Evolutionary conservation across 2,888 invertebrate species (phyloP), one percentile per base, ranked within the genome.

Genomic region (Branchipolynoe longqiensis): DNA sequence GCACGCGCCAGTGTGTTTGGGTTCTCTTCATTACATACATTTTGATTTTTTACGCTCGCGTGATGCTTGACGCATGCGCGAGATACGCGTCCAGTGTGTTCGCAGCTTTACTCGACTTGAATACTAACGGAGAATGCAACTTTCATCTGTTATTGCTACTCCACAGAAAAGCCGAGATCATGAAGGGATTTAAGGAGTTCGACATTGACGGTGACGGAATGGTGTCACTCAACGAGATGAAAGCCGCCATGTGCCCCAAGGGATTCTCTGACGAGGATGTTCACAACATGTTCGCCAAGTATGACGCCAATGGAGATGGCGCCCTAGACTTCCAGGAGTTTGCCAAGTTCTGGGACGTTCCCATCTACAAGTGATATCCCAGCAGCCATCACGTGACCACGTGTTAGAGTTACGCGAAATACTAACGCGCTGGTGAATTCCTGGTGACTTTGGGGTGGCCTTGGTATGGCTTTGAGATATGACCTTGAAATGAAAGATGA

Each of bases 321-420:
- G 69, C 64, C 22, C 83, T 88, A 22, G 84, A 85, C 81, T 87
- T 78, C 64, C 22, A 54, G n/a, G 89, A 89, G 58, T 89, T 89
- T 69, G 87, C 87, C 22, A 48, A 85, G 3, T 89, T 88, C 83
- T 89, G 87, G 87, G 85, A 89, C 64, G 59, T 89, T 8, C 89
- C 87, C 31, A 85, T 88, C 62, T 73, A 78, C 48, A 40, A 78
- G 54, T 78, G 31, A 54, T 3, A 36, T n/a, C n/a, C 6, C 69
- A 36, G 25, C 38, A 48, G 8, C 48, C 48, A 48, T 48, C 8
- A 48, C 48, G 48, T 18, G 48, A 8, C 18, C 8, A 48, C 48
- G 48, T 48, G n/a, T n/a, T n/a, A n/a, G n/a, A n/a, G n/a, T n/a
- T n/a, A n/a, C n/a, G 12, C 18, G 8, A 8, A 14, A 14, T 48